These are phyloP conservation scores for Glomeris maerens DNA, from an alignment of 1,140 invertebrate species.

Conservation along the genomic window DNA sequence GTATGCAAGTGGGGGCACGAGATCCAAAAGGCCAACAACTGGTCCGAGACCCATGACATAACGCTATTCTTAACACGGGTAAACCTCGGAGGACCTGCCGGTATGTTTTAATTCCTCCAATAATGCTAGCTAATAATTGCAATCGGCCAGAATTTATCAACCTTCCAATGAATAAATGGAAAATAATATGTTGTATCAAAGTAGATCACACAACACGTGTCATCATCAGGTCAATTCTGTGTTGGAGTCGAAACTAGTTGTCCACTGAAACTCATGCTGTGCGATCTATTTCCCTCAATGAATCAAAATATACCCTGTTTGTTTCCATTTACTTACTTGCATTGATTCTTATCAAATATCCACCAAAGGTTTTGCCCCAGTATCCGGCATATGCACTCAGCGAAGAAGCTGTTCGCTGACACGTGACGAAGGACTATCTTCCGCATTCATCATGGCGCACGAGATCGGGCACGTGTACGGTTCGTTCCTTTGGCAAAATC, in stretches of 20 bases:
- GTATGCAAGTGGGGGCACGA: constrained; percentile 56
- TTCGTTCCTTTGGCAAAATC: not conserved
- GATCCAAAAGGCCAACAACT: constrained; percentile 30
- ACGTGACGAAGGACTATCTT: constrained; percentile 60
- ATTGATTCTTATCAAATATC: not conserved
- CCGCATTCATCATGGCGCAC: constrained; percentile 66
- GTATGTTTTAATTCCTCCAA: constrained; percentile 9
- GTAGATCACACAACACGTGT: no score
- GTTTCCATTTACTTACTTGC: not conserved
- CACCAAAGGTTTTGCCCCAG: constrained; percentile 53
- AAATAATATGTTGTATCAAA: no score
- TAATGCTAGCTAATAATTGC: no score
- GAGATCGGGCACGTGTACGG: constrained; percentile 64
- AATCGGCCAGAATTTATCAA: no score
- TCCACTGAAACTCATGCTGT: no score
- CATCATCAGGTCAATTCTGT: no score
- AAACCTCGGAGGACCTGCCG: constrained; percentile 55
- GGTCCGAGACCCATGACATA: constrained; percentile 46
- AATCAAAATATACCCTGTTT: no score
- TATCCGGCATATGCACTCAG: constrained; percentile 55
- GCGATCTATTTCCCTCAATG: no score
- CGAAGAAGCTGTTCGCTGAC: constrained; percentile 56
- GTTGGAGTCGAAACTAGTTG: no score
- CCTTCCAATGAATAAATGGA: not conserved
- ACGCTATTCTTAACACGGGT: constrained; percentile 56